Evolutionary conservation across 2,113 vertebrate species (phyloP).

Genomic region (Seriola rivoliana): DNA sequence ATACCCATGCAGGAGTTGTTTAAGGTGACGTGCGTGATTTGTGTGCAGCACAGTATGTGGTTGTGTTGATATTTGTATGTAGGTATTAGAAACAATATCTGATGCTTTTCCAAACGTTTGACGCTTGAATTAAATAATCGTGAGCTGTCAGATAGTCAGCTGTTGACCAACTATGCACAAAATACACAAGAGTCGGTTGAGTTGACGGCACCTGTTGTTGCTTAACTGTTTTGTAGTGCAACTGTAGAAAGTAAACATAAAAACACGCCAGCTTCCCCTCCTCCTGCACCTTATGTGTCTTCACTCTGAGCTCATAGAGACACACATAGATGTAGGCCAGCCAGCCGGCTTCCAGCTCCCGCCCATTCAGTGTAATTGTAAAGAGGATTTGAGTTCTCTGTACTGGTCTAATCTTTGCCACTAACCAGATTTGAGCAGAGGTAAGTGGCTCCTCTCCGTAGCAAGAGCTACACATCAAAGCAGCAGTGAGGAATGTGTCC

Average conservation of each 20-base stretch:
- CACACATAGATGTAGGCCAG: conserved; percentile 60
- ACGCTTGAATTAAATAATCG: not conserved
- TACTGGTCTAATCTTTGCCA: conserved; percentile 78
- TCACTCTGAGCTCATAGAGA: conserved; percentile 31
- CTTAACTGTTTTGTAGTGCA: conserved; percentile 22
- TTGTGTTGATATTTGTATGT: not conserved
- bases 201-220: conserved; percentile 17
- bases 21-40: not conserved
- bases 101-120: not conserved
- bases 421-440: conserved; percentile 80
- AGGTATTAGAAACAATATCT: not conserved
- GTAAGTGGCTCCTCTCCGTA: conserved; percentile 76
- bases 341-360: conserved; percentile 43
- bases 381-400: conserved; percentile 77
- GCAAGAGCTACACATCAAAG: conserved; percentile 59
- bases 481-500: conserved; percentile 72
- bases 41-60: not conserved
- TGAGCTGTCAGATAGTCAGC: conserved; percentile 2
- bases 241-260: conserved; percentile 51
- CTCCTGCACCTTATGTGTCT: conserved; percentile 4
- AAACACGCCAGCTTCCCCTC: not conserved
- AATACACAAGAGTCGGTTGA: not conserved
- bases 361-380: conserved; percentile 59
- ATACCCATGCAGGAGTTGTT: conserved; percentile 1
- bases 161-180: not conserved